phyloP scores from a whole-genome alignment of 2,113 vertebrate species.

The Ciconia stormi region DNA sequence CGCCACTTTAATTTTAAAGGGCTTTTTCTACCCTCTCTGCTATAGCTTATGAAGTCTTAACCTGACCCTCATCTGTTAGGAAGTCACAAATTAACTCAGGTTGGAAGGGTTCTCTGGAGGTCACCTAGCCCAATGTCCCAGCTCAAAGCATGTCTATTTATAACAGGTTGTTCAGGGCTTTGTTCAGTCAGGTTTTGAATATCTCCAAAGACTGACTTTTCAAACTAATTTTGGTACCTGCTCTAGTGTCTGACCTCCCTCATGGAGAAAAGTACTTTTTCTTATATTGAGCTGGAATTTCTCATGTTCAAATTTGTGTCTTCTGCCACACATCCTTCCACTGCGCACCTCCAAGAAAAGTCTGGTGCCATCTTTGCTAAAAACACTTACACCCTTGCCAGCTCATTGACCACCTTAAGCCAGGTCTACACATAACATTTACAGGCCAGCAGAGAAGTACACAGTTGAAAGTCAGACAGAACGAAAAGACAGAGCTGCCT shows the following conservation, averaged over 20 bases:
- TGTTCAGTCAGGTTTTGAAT: background rate
- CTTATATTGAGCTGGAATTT: background rate
- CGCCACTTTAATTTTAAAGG: accelerated
- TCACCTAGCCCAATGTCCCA: background rate
- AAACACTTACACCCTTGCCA: background rate
- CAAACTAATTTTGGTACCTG: background rate
- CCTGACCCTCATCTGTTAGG: background rate
- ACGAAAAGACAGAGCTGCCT: background rate
- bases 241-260: background rate
- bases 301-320: background rate
- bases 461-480: background rate
- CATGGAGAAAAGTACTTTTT: background rate
- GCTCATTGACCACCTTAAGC: background rate
- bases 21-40: background rate
- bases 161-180: background rate
- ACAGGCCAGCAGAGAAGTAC: background rate
- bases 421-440: background rate
- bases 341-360: background rate
- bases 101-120: background rate
- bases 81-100: background rate
- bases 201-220: background rate
- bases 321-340: background rate
- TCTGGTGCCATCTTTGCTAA: background rate
- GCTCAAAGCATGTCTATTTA: background rate
- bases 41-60: background rate